phyloP scores from a whole-genome alignment of 2,888 invertebrate genomes.

The Limnephilus auricula region DNA sequence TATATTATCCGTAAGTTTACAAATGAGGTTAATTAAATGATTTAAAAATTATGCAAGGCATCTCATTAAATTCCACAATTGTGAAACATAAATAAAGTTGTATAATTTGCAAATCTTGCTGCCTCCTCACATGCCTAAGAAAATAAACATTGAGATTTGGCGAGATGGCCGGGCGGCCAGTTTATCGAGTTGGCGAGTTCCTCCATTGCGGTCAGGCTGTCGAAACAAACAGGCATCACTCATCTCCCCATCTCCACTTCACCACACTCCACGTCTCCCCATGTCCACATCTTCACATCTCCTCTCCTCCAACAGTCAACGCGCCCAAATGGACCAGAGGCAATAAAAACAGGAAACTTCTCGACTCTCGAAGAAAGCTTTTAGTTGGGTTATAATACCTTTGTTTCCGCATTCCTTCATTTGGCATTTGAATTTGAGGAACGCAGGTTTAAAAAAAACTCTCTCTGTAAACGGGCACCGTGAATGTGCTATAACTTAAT shows the following conservation, averaged over 20 bases:
- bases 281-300: too few relatives aligned
- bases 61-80: too few relatives aligned
- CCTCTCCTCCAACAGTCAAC: background rate
- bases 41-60: too few relatives aligned
- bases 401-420: background rate
- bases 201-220: conserved; percentile 14
- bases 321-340: background rate
- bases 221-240: conserved; percentile 45
- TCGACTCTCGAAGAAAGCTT: background rate
- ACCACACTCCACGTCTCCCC: background rate
- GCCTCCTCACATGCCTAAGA: background rate
- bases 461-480: background rate
- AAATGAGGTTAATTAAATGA: too few relatives aligned
- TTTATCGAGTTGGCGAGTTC: background rate
- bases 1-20: too few relatives aligned
- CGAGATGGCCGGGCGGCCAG: background rate
- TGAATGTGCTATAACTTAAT: background rate
- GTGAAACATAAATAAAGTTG: too few relatives aligned
- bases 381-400: background rate
- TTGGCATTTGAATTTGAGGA: background rate
- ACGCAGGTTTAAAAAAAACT: background rate
- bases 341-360: background rate
- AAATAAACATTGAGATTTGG: background rate
- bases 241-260: conserved; percentile 16
- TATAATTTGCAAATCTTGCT: background rate